These are phyloP conservation scores for Leptothorax acervorum DNA, from an alignment of 2,888 invertebrate species.

Conservation along the genomic window DNA sequence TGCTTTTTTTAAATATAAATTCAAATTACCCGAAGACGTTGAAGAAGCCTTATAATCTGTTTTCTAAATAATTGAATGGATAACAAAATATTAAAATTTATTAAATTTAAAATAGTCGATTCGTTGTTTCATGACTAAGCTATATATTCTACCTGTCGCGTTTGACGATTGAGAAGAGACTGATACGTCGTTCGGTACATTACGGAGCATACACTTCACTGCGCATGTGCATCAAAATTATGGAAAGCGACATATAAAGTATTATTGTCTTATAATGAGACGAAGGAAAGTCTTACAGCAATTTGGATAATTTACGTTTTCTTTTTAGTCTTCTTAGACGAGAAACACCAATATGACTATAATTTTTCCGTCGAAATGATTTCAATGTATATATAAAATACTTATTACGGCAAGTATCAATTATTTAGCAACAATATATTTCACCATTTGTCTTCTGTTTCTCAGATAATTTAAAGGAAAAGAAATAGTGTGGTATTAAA, in stretches of 20 bases:
- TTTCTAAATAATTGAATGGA: neutral
- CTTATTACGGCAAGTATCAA: neutral
- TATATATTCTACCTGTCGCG: neutral
- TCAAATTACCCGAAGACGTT: neutral
- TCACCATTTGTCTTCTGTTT: neutral
- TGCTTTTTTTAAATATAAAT: neutral
- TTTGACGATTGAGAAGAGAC: neutral
- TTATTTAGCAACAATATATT: slow-evolving; percentile 8
- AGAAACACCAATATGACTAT: neutral
- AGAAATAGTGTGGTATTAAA: neutral
- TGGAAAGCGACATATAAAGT: neutral
- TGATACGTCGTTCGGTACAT: neutral
- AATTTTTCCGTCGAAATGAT: neutral
- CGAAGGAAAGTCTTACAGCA: too few relatives aligned
- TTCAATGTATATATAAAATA: neutral
- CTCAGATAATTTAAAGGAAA: neutral
- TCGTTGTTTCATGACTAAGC: neutral
- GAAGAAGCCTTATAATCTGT: neutral
- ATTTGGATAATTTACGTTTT: slow-evolving; percentile 12
- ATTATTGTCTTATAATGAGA: neutral
- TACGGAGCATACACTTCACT: neutral
- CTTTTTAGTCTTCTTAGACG: neutral
- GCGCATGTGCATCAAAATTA: slow-evolving; percentile 20
- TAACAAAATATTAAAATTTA: neutral
- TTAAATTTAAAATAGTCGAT: neutral